phyloP scores from a whole-genome alignment of 2,113 vertebrate species.

The Chamaetylas fuelleborni region DNA sequence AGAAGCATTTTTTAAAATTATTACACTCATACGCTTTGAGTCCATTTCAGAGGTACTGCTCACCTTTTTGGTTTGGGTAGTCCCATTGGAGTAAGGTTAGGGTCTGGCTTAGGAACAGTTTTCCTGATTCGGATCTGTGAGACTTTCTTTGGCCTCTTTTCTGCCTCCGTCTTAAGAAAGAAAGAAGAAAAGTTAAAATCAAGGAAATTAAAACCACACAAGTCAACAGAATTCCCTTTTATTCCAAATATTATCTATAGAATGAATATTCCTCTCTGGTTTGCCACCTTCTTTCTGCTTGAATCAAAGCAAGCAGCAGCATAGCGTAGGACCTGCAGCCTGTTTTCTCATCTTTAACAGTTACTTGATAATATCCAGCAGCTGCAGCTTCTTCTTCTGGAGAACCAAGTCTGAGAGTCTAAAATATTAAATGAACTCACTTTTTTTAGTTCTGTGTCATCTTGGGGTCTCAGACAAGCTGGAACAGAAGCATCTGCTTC shows the following conservation, averaged over 20 bases:
- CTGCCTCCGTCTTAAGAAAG: constrained; percentile 60
- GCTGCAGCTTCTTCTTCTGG: not conserved
- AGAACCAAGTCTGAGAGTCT: not conserved
- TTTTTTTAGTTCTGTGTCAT: constrained; percentile 62
- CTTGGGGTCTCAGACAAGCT: constrained; percentile 38
- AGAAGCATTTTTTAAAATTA: not conserved
- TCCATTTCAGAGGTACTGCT: constrained; percentile 2
- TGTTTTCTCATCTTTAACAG: not conserved
- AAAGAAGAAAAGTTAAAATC: not conserved
- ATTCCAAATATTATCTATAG: not conserved
- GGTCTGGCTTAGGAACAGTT: constrained; percentile 86
- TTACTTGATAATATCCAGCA: not conserved
- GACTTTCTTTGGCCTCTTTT: constrained; percentile 83
- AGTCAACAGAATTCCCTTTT: not conserved
- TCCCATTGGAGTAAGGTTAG: constrained; percentile 93
- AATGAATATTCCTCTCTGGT: not conserved
- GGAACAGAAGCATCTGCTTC: constrained; percentile 45
- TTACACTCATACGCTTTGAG: not conserved
- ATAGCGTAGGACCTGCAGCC: not conserved
- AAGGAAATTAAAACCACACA: not conserved
- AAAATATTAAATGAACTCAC: constrained; percentile 47
- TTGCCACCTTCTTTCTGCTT: not conserved
- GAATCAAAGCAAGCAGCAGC: not conserved
- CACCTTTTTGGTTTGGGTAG: constrained; percentile 93
- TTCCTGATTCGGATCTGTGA: constrained; percentile 94